These are phyloP conservation scores for Zaprionus kolodkinae DNA, from an alignment of 1,140 invertebrate species.

Conservation along the genomic window DNA sequence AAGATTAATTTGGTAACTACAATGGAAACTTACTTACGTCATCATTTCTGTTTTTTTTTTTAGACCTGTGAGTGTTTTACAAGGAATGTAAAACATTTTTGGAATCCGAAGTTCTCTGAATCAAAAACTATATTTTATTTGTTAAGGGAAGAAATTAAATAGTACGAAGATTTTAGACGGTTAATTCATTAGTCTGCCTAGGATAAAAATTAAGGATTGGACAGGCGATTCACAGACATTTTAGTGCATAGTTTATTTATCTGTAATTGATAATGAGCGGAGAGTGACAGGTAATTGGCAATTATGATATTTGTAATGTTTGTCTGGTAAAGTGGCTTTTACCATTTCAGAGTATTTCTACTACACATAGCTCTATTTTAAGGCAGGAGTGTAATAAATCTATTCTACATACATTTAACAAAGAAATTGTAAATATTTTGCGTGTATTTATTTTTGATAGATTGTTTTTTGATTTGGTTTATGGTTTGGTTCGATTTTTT, in stretches of 20 bases:
- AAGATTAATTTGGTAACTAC: neutral
- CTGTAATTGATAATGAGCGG: slow-evolving; percentile 18
- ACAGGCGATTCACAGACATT: neutral
- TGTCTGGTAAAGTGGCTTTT: too few relatives aligned
- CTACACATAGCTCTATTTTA: neutral
- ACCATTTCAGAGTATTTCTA: neutral
- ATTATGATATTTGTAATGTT: slow-evolving; percentile 12
- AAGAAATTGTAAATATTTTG: neutral
- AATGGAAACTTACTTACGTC: slow-evolving; percentile 27
- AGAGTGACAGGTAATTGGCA: neutral
- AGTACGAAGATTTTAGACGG: too few relatives aligned
- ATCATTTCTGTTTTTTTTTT: slow-evolving; percentile 1
- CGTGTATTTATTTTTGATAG: slow-evolving; percentile 16
- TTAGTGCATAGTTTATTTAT: slow-evolving; percentile 18
- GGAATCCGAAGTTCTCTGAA: too few relatives aligned
- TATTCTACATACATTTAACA: neutral
- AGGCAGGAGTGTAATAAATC: neutral
- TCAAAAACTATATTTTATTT: too few relatives aligned
- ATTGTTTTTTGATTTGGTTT: slow-evolving; percentile 1
- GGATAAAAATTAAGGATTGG: neutral
- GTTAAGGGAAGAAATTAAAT: too few relatives aligned
- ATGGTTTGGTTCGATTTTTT: slow-evolving; percentile 18
- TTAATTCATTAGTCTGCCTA: neutral
- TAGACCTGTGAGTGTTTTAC: neutral
- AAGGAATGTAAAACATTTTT: too few relatives aligned